Evolutionary conservation across 2,113 vertebrate species (phyloP), one percentile per base, ranked within the genome.

Genomic region (Echinops telfairi): DNA sequence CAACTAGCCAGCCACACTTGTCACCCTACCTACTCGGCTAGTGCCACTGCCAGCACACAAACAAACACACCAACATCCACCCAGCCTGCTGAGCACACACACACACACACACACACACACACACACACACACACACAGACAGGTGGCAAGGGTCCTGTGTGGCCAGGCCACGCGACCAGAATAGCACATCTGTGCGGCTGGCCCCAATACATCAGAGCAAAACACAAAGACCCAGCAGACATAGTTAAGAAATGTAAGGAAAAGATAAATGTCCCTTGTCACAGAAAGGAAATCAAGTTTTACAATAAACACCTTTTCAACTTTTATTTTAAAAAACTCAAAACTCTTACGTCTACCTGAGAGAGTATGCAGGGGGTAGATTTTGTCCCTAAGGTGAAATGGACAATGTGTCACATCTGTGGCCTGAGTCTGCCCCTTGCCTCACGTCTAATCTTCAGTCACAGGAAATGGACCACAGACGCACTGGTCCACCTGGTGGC

Each of bases 241-340:
- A 53, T 53, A 53, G 47, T 53, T 14, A 86, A 80, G 79, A 86
- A 12, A 27, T 78, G 36, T 12, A 15, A 33, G 20, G 12, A 88
- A 62, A 73, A 80, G 47, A 78, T n/a, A n/a, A n/a, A n/a, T 7
- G 25, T 22, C 82, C 86, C n/a, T 3, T 43, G 3, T 57, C 58
- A 38, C 17, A 20, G 27, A 79, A 86, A 92, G 82, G 47, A 95
- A 82, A 86, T 64, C 43, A 71, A 79, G 40, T 38, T 90, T 78
- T 71, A 19, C 31, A 23, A 19, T 6, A 16, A 66, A 64, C 2
- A 73, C 47, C 14, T 40, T 83, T 25, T 11, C 53, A 64, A 60
- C 77, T 87, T 15, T 17, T 31, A 77, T 64, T 86, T 75, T n/a
- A 12, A 25, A 91, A 94, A 20, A 73, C 58, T 66, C 43, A 40